These are phyloP conservation scores for Saguinus imperator DNA, from an alignment of 2,113 vertebrate genomes.

Conservation along the genomic window DNA sequence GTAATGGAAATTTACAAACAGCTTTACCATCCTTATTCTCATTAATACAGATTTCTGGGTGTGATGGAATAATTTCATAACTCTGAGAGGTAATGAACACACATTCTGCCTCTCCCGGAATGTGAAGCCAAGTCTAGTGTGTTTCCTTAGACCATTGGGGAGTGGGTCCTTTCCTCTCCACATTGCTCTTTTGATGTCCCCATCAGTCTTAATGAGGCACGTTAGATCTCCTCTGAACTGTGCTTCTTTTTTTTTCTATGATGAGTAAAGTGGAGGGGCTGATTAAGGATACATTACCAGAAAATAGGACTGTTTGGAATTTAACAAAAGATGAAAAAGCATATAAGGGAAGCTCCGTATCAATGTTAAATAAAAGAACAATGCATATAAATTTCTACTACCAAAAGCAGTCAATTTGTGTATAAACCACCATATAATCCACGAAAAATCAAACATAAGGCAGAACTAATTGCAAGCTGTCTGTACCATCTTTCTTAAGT, in stretches of 20 bases:
- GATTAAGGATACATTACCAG: not conserved
- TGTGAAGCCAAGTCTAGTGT: not conserved
- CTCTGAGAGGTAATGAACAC: not conserved
- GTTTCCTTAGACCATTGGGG: not conserved
- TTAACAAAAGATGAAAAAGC: not conserved
- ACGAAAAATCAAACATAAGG: not conserved
- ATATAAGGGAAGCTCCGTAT: not conserved
- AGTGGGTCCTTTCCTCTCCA: not conserved
- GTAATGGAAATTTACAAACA: conserved; percentile 15
- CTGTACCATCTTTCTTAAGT: not conserved
- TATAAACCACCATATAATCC: not conserved
- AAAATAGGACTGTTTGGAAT: not conserved
- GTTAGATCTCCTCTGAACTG: not conserved
- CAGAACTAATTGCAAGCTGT: not conserved
- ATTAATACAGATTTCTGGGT: not conserved
- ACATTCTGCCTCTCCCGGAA: not conserved
- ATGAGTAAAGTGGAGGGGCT: not conserved
- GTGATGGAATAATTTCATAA: not conserved
- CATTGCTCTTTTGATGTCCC: not conserved
- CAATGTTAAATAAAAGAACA: not conserved
- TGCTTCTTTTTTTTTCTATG: not conserved
- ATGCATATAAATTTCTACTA: not conserved
- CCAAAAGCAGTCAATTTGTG: not conserved
- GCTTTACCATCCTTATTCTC: not conserved
- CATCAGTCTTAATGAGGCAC: not conserved